A percentile compares a stretch with the other conserved stretches of the same genome.
These are phyloP conservation scores for Odontocolon sp. DNA, from an alignment of 2,888 invertebrate genomes.

Conservation along the genomic window DNA sequence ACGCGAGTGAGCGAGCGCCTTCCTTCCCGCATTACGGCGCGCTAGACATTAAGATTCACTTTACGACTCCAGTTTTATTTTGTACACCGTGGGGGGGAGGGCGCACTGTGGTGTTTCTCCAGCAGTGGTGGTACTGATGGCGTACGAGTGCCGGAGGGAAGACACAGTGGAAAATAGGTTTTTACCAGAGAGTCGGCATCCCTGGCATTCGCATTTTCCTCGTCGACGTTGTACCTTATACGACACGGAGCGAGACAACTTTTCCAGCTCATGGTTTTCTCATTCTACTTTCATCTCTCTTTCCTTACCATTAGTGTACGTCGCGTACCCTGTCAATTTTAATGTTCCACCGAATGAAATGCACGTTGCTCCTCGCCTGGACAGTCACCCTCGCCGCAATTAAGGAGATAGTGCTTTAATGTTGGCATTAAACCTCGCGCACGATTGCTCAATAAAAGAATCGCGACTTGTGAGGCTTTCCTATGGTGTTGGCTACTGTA, in stretches of 20 bases:
- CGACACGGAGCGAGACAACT: slow-evolving; percentile 6
- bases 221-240: slow-evolving; percentile 1
- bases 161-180: slow-evolving; percentile 55
- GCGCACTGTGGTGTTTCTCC: no score
- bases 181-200: slow-evolving; percentile 40
- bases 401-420: slow-evolving; percentile 40
- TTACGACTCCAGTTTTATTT: slow-evolving; percentile 62
- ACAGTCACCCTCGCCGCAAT: slow-evolving; percentile 27
- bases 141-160: slow-evolving; percentile 4
- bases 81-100: slow-evolving; percentile 33
- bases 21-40: slow-evolving; percentile 43
- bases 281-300: slow-evolving; percentile 15
- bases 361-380: not conserved
- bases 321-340: slow-evolving; percentile 45
- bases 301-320: slow-evolving; percentile 37
- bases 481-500: no score
- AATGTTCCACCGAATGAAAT: slow-evolving; percentile 43
- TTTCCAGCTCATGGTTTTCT: not conserved
- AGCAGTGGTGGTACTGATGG: slow-evolving; percentile 6
- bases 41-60: slow-evolving; percentile 61
- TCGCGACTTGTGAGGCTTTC: not conserved
- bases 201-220: slow-evolving; percentile 34
- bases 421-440: slow-evolving; percentile 9
- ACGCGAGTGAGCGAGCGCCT: slow-evolving; percentile 5
- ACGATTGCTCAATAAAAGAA: slow-evolving; percentile 18